phyloP scores from a whole-genome alignment of 1,140 invertebrate genomes.

The Pogonognathellus flavescens region DNA sequence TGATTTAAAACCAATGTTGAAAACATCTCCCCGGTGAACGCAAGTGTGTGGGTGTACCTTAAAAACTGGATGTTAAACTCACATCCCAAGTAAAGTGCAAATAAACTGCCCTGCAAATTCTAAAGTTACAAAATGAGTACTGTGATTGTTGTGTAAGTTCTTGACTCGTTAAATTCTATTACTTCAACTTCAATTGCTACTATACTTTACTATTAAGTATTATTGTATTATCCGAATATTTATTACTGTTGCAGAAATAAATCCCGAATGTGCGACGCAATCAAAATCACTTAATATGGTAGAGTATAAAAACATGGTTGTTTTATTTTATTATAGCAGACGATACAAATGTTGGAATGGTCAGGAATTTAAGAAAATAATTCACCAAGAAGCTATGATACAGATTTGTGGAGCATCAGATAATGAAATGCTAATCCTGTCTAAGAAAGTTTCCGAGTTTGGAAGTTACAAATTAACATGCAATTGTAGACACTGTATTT shows the following conservation, averaged over 20 bases:
- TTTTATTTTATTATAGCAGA: conserved; percentile 44
- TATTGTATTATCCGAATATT: no score
- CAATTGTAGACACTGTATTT: conserved; percentile 61
- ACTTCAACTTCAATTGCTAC: background rate
- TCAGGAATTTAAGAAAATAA: conserved; percentile 48
- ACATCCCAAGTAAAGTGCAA: no score
- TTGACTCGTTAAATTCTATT: background rate
- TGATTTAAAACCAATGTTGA: no score
- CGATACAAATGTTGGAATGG: conserved; percentile 57
- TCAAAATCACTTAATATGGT: background rate
- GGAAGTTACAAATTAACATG: conserved; percentile 54
- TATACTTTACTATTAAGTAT: background rate
- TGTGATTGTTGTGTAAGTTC: background rate
- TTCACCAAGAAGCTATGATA: conserved; percentile 51
- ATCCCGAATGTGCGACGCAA: background rate
- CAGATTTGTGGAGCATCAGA: conserved; percentile 61
- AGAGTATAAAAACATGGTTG: background rate
- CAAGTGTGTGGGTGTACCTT: no score
- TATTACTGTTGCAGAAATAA: background rate
- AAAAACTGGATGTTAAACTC: no score
- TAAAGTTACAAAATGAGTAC: background rate
- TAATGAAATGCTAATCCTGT: conserved; percentile 56
- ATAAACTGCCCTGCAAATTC: no score
- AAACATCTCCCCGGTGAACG: no score
- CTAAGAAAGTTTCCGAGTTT: conserved; percentile 35